These are phyloP conservation scores for Nyctereutes procyonoides DNA, from an alignment of 2,113 vertebrate genomes.

Conservation along the genomic window DNA sequence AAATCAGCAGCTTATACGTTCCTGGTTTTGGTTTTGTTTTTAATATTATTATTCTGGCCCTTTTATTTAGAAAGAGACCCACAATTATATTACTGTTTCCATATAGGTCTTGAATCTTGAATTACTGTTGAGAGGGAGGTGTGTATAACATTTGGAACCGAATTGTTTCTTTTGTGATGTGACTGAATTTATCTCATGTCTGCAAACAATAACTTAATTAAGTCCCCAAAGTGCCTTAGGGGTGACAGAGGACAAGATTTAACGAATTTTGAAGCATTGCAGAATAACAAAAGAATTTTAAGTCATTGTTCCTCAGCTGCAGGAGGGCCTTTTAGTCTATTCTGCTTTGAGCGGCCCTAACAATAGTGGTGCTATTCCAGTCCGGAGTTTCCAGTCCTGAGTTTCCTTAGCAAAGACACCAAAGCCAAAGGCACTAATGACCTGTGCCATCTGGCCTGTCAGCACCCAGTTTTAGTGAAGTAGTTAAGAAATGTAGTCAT, in stretches of 20 bases:
- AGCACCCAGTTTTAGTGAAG: background rate
- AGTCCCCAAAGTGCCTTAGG: constrained; percentile 51
- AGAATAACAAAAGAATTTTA: constrained; percentile 66
- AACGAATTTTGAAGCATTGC: constrained; percentile 33
- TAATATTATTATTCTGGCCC: background rate
- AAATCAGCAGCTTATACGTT: background rate
- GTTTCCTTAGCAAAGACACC: background rate
- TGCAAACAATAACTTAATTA: constrained; percentile 72
- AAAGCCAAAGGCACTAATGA: constrained; percentile 1
- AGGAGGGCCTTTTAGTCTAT: background rate
- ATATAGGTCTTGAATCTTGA: background rate
- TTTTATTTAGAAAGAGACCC: background rate
- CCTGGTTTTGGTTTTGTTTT: background rate
- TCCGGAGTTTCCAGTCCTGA: background rate
- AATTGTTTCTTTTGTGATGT: constrained; percentile 59
- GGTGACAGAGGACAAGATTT: constrained; percentile 53
- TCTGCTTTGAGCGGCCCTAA: background rate
- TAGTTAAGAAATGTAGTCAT: constrained; percentile 11
- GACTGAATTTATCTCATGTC: constrained; percentile 25
- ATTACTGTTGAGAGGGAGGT: background rate
- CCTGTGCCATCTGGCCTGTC: constrained; percentile 13
- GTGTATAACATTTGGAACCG: constrained; percentile 19
- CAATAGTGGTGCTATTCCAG: background rate
- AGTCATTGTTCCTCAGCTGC: constrained; percentile 60
- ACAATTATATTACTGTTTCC: background rate